Evolutionary conservation across 2,113 vertebrate species (phyloP).

Genomic region (Pelodiscus sinensis): DNA sequence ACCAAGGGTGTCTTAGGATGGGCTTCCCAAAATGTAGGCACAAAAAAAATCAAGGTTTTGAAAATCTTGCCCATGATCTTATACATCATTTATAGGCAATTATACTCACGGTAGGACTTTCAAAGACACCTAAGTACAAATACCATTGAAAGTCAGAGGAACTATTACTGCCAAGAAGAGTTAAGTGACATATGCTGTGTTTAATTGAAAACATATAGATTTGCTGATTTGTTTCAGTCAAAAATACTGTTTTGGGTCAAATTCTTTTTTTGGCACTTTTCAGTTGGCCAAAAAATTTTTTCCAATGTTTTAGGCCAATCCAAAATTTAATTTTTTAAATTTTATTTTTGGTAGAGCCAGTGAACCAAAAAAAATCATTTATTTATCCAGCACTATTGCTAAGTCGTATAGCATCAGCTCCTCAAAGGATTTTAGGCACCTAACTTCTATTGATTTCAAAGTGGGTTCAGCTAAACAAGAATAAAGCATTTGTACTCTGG

Average conservation of each 20-base stretch:
- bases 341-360: not conserved
- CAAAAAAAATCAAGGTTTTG: not conserved
- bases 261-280: not conserved
- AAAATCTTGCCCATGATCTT: not conserved
- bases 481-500: not conserved
- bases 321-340: not conserved
- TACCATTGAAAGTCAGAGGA: no score
- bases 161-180: not conserved
- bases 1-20: not conserved
- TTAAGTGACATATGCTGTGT: not conserved
- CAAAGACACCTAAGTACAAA: no score
- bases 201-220: not conserved
- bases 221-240: not conserved
- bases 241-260: not conserved
- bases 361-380: not conserved
- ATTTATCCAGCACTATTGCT: not conserved
- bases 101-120: not conserved
- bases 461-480: not conserved
- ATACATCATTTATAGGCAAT: not conserved
- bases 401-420: not conserved
- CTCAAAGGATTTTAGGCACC: not conserved
- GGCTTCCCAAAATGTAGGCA: not conserved
- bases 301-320: not conserved
- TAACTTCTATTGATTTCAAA: not conserved
- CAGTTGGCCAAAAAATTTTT: not conserved